These are phyloP conservation scores for Rhagium mordax DNA, from an alignment of 2,888 invertebrate genomes.

Conservation along the genomic window DNA sequence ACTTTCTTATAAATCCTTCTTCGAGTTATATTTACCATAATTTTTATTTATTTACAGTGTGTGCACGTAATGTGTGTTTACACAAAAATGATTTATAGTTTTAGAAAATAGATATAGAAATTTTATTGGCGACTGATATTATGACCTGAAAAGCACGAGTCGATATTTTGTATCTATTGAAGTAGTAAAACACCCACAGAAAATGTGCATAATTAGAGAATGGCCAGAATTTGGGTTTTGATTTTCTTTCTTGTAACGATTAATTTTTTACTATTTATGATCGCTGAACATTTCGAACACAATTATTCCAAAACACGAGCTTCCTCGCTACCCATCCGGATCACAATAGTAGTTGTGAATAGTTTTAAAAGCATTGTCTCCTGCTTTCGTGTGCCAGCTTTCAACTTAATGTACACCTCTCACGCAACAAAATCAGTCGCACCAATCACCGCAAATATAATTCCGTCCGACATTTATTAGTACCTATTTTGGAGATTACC, in stretches of 20 bases:
- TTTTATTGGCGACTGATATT: background rate
- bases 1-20: background rate
- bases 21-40: background rate
- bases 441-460: background rate
- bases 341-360: background rate
- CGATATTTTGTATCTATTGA: too few relatives aligned
- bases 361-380: background rate
- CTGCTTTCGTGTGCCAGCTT: background rate
- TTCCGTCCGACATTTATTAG: conserved; percentile 1
- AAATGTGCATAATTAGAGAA: too few relatives aligned
- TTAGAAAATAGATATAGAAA: background rate
- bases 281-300: too few relatives aligned
- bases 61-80: background rate
- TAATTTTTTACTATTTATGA: too few relatives aligned
- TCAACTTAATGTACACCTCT: background rate
- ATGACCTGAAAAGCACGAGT: too few relatives aligned
- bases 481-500: background rate
- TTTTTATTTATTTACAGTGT: background rate
- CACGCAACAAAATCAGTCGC: background rate
- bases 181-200: too few relatives aligned
- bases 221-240: too few relatives aligned
- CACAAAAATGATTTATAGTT: background rate
- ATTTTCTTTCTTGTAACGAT: too few relatives aligned
- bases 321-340: too few relatives aligned
- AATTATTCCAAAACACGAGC: too few relatives aligned